Evolutionary conservation across 2,113 vertebrate genomes (phyloP).

Genomic region (Piprites chloris): DNA sequence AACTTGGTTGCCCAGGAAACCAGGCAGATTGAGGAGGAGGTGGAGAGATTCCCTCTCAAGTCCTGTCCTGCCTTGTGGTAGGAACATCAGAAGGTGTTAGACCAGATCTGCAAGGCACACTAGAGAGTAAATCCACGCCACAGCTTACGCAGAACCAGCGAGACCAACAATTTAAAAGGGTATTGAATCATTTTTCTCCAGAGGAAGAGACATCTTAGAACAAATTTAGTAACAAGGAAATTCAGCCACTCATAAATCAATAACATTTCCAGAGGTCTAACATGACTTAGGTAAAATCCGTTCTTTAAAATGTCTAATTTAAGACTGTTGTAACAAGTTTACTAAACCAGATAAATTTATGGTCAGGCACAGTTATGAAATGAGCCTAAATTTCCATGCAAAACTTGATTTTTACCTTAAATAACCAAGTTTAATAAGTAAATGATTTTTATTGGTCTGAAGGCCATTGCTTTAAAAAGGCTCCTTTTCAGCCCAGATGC

Average conservation of each 20-base stretch:
- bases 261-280: neutral
- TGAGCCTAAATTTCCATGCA: neutral
- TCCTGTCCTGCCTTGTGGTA: slow-evolving; percentile 5
- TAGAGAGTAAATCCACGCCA: neutral
- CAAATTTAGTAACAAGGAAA: neutral
- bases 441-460: neutral
- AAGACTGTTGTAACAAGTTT: neutral
- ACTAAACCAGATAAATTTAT: neutral
- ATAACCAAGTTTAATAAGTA: neutral
- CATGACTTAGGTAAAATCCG: neutral
- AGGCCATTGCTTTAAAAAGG: neutral
- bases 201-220: neutral
- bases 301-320: neutral
- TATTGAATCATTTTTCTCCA: neutral
- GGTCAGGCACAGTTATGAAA: neutral
- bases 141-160: neutral
- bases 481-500: neutral
- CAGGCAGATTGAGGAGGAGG: neutral
- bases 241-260: neutral
- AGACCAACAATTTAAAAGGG: neutral
- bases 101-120: slow-evolving; percentile 25
- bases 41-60: neutral
- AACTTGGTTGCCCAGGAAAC: neutral
- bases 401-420: neutral
- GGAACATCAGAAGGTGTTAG: slow-evolving; percentile 3